Evolutionary conservation across 2,113 vertebrate genomes (phyloP), one percentile per base, ranked within the genome.

Genomic region (Plecturocebus donacophilus): DNA sequence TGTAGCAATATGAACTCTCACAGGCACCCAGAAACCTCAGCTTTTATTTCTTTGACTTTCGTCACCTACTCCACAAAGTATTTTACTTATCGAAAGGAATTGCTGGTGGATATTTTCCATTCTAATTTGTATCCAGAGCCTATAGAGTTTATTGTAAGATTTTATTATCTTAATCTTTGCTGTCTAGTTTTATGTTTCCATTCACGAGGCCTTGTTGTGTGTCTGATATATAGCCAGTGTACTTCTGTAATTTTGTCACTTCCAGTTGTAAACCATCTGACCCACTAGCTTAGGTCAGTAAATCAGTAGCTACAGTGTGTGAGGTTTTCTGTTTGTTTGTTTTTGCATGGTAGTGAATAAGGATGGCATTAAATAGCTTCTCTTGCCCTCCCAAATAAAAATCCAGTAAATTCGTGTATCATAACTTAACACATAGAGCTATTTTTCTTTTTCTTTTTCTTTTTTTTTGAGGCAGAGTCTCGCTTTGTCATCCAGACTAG

Each of bases 371-470:
- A 71, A 70, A 38, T 23, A 61, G 61, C 35, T 3, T 61, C 32
- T 85, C 17, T 90, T 68, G 12, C 21, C 23, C 35, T 79, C n/a
- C 75, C 23, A 90, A 40, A 94, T 71, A 82, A 95, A 95, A 91
- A 19, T 49, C 13, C 25, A 85, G 42, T 42, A 30, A 52, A 13
- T 42, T 80, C 11, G 32, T 56, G 32, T 23, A 49, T 64, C 61
- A 9, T 66, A 75, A 47, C 25, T 91, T 52, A 77, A 86, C 42
- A 66, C 23, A 32, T 9, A 54, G 20, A 85, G 61, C 66, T 75
- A 58, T 58, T 58, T 58, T 58, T 58, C 64, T 73, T 52, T 52
- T 49, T 49, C 4, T 49, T 49, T 52, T 49, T 52, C 16, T 52
- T 52, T 52, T 52, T 52, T 52, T 52, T 52, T 52, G 52, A 52